Evolutionary conservation across 2,113 vertebrate genomes (phyloP), one percentile per base, ranked within the genome.

Genomic region (Gadus macrocephalus): DNA sequence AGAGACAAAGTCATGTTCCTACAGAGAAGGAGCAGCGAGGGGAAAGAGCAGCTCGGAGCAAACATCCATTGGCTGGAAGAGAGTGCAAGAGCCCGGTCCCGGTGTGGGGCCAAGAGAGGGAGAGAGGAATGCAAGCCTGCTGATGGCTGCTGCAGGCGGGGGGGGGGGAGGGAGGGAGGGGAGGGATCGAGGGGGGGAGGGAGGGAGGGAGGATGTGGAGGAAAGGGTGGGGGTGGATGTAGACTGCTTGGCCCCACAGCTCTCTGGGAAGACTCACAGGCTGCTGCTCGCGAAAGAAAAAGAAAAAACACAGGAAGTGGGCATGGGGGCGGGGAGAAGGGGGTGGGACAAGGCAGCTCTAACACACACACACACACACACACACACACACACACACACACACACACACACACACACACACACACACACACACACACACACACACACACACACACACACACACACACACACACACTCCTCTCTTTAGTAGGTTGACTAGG

Each of bases 201-300:
- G 87, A 82, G 80, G 22, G 75, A 80, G 68, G 77, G 78, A 75
- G 82, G 60, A 62, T 72, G 83, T 79, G 89, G 85, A 83, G 81
- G 78, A 86, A 80, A 19, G 63, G 81, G 78, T 77, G 81, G 85
- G 75, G 82, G 61, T 74, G 60, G 76, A 64, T 69, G 85, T 85
- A 91, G 90, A 91, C 90, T 90, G 87, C 81, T 83, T 88, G 89
- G 89, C 88, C 89, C 87, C 89, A 88, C 76, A 87, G 87, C 87
- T 87, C 83, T 87, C 85, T 82, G 90, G 86, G 88, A 90, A 90
- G 86, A 87, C 85, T 86, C 72, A 61, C 87, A 86, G 86, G 81
- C 85, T 78, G 67, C 81, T 25, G 83, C 87, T 85, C 89, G 83
- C 89, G 83, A 88, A 91, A 89, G 11, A 42, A 49, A 49, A 49